Base-by-base conservation (phyloP, 2,888 invertebrate genomes). In the Leptinotarsa juncta region DNA sequence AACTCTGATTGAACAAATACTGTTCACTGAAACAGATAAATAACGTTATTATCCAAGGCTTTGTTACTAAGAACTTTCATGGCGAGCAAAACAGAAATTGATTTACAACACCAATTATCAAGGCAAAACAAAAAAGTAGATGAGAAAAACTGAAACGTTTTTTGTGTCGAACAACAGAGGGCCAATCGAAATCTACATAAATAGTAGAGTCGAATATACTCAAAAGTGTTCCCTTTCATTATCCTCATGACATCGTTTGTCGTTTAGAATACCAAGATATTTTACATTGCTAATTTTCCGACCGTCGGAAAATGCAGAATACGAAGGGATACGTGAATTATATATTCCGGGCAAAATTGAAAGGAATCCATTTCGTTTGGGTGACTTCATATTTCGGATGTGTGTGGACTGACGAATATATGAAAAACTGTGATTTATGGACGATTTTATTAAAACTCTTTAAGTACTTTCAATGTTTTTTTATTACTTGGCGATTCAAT, bases 281-380 rank as follows among this genome's bases (percentile, higher is more conserved):
- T 76, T 76, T 74, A 70, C 67, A 74, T 71, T 76, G 72, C 70
- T 74, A 74, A 76, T 76, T 76, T 70, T 67, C 18, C n/a, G 18
- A 51, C 26, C 23, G 51, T 20, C 5, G 48, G 51, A 50, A 51
- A 73, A 72, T 20, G 51, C 26, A 20, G 51, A 10, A 42, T 42
- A 42, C 42, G 42, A 49, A 16, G 15, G 32, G 20, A 65, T 51
- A 62, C 18, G 49, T 51, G 49, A 18, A 70, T 26, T 51, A 51
- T 51, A 32, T 32, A 65, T 51, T 50, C 32, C 53, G n/a, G 12
- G 14, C 16, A 42, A 42, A 68, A 55, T 32, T 68, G 32, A 32
- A 14, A 20, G 32, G 15, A 15, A 69, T 16, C n/a, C 15, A 57
- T 57, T 69, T 32, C 16, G 16, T 49, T 42, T 5, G 5, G 5